These are phyloP conservation scores for Tragelaphus imberbis DNA, from an alignment of 2,113 vertebrate species.

Conservation along the genomic window DNA sequence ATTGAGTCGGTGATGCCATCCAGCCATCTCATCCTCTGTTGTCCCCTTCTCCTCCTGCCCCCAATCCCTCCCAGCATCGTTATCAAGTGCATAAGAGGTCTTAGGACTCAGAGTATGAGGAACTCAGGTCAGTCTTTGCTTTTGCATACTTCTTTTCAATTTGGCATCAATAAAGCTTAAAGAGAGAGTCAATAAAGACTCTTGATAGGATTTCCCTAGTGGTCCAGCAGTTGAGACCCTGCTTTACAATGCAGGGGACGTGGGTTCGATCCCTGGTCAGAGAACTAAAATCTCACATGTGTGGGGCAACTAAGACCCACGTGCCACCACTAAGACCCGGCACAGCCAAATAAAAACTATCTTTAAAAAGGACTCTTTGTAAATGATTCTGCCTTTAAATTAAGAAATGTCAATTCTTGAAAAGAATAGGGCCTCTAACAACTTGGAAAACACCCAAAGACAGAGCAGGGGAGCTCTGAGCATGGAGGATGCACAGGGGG, in stretches of 20 bases:
- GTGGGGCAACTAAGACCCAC: neutral
- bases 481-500: fast-evolving
- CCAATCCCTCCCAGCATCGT: no score
- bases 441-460: neutral
- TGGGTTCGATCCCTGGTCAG: neutral
- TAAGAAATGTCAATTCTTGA: neutral
- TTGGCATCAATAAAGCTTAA: neutral
- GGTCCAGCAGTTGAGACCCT: neutral
- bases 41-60: no score
- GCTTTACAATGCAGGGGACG: neutral
- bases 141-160: neutral
- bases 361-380: neutral
- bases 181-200: neutral
- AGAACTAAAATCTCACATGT: neutral
- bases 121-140: neutral
- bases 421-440: neutral
- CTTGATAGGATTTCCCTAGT: neutral
- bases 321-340: neutral
- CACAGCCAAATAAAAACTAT: neutral
- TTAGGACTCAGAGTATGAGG: fast-evolving
- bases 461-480: neutral
- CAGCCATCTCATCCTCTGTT: no score
- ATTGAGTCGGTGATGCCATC: no score
- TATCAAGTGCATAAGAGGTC: fast-evolving
- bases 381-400: neutral